phyloP scores from a whole-genome alignment of 2,888 invertebrate genomes.

The Terebella lapidaria region DNA sequence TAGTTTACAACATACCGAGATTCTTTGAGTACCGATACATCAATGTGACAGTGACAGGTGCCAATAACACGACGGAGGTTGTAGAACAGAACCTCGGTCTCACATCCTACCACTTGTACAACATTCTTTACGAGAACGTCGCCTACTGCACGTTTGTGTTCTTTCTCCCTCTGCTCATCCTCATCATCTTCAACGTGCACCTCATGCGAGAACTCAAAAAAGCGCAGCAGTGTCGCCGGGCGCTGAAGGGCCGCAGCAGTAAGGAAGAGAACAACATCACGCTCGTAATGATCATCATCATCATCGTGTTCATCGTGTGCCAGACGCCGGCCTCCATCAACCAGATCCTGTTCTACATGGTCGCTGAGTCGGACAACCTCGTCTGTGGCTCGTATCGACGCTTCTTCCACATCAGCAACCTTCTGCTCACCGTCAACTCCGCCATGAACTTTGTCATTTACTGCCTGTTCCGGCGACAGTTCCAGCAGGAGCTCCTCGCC shows the following conservation, averaged over 20 bases:
- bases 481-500: slow-evolving; percentile 23
- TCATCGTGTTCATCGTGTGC: slow-evolving; percentile 26
- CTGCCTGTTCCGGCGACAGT: slow-evolving; percentile 26
- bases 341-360: slow-evolving; percentile 24
- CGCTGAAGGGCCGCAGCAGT: slow-evolving; percentile 15
- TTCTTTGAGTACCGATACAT: slow-evolving; percentile 26
- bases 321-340: slow-evolving; percentile 28
- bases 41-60: slow-evolving; percentile 5
- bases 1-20: slow-evolving; percentile 27
- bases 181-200: slow-evolving; percentile 24
- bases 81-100: slow-evolving; percentile 20
- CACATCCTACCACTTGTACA: slow-evolving; percentile 18
- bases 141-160: slow-evolving; percentile 26
- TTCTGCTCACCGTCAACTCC: slow-evolving; percentile 24
- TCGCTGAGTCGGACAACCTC: slow-evolving; percentile 12
- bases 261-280: slow-evolving; percentile 28
- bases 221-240: slow-evolving; percentile 18
- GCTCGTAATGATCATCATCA: slow-evolving; percentile 27
- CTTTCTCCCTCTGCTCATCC: slow-evolving; percentile 24
- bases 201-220: slow-evolving; percentile 24
- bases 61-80: slow-evolving; percentile 10
- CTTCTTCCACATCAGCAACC: slow-evolving; percentile 25
- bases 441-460: slow-evolving; percentile 27
- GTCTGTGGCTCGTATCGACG: slow-evolving; percentile 18
- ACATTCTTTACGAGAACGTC: slow-evolving; percentile 27